These are phyloP conservation scores for Rhea americana DNA, from an alignment of 2,113 vertebrate genomes.

Conservation along the genomic window DNA sequence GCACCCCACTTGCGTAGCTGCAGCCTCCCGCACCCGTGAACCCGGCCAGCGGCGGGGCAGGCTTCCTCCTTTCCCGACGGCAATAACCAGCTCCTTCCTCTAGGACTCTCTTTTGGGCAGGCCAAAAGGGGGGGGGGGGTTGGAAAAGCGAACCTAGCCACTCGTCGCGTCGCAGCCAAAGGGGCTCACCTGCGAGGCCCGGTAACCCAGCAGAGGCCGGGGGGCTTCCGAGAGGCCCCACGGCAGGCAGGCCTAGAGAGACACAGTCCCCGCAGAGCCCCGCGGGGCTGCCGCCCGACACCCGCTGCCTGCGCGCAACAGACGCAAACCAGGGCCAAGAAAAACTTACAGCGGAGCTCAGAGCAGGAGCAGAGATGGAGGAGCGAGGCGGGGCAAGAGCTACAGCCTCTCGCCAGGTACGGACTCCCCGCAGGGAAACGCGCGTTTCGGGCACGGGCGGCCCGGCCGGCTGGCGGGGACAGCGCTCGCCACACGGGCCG, in stretches of 20 bases:
- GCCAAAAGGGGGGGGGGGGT: not conserved
- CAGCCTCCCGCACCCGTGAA: not conserved
- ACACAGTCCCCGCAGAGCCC: not conserved
- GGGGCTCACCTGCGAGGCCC: too few relatives aligned
- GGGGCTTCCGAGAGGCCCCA: too few relatives aligned
- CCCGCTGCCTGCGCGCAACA: accelerated
- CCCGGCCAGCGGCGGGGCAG: accelerated
- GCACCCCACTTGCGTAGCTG: too few relatives aligned
- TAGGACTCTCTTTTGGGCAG: not conserved
- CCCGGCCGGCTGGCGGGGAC: too few relatives aligned
- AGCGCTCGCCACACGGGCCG: not conserved
- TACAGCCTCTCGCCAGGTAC: not conserved
- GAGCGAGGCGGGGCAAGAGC: too few relatives aligned
- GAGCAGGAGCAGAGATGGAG: not conserved
- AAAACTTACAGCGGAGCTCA: not conserved
- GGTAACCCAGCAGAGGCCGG: accelerated
- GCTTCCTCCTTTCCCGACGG: accelerated
- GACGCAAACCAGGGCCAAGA: too few relatives aligned
- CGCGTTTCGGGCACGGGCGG: not conserved
- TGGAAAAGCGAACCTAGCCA: not conserved
- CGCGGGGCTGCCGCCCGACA: not conserved
- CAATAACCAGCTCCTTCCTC: not conserved
- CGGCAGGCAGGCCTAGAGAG: accelerated
- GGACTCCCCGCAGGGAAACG: not conserved
- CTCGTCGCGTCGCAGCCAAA: not conserved